Evolutionary conservation across 2,113 vertebrate species (phyloP).

Genomic region (Perccottus glenii): DNA sequence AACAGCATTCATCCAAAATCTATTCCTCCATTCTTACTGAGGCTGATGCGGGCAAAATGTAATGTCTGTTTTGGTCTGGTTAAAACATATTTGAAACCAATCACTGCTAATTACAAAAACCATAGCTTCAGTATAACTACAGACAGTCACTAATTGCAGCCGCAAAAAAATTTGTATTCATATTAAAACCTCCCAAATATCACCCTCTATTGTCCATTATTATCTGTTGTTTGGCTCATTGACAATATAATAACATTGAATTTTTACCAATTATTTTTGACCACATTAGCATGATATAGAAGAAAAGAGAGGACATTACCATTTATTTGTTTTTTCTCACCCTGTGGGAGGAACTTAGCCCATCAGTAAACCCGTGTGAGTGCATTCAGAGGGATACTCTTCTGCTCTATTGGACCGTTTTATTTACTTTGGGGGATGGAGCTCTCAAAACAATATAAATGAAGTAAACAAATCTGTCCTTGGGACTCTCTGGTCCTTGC

Average conservation of each 20-base stretch:
- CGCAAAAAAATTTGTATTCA: not conserved
- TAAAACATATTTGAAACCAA: no score
- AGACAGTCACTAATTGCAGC: not conserved
- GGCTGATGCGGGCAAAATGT: no score
- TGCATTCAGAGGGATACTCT: constrained; percentile 38
- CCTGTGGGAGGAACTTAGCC: constrained; percentile 39
- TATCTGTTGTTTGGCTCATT: constrained; percentile 1
- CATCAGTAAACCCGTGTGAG: constrained; percentile 45
- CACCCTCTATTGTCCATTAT: not conserved
- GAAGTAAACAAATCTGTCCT: constrained; percentile 63
- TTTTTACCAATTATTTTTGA: constrained; percentile 5
- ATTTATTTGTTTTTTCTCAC: constrained; percentile 46
- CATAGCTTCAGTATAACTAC: no score
- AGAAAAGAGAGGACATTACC: constrained; percentile 32
- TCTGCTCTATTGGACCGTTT: constrained; percentile 65
- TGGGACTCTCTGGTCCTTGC: constrained; percentile 40
- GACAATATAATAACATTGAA: constrained; percentile 28
- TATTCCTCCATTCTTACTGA: no score
- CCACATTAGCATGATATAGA: constrained; percentile 25
- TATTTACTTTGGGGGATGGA: constrained; percentile 61
- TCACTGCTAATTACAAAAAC: no score
- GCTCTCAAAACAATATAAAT: constrained; percentile 55
- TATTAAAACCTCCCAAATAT: constrained; percentile 5
- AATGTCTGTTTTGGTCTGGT: no score
- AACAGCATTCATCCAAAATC: no score